Conservation (phyloP, 2,888 invertebrate species). For the Ophioninae sp. region DNA sequence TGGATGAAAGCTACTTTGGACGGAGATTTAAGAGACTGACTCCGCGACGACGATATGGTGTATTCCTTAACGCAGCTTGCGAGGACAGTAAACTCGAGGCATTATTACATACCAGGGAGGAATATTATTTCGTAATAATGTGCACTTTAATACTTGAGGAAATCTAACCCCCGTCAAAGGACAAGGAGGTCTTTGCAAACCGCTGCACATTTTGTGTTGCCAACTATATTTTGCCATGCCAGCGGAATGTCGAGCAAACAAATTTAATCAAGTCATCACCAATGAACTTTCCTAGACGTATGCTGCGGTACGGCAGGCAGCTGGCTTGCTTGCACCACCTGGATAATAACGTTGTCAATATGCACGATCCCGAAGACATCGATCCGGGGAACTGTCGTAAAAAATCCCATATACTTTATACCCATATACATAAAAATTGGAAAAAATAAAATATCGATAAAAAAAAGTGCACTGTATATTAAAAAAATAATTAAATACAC, state of each 20-base stretch:
- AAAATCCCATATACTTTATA: neutral
- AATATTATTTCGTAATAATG: constrained; percentile 53
- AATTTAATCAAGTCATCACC: constrained; percentile 67
- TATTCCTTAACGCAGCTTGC: neutral
- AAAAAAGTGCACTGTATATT: too few species aligned
- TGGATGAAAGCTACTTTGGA: constrained; percentile 40
- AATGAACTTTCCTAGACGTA: constrained; percentile 15
- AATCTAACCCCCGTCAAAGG: neutral
- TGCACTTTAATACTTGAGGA: constrained; percentile 22
- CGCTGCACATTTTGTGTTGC: neutral
- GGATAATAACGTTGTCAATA: constrained; percentile 24
- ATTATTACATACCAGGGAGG: constrained; percentile 46
- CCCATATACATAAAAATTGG: neutral
- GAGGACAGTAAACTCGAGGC: constrained; percentile 10
- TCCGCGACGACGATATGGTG: neutral
- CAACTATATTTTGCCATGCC: constrained; percentile 17
- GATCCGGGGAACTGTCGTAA: neutral
- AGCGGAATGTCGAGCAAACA: constrained; percentile 60
- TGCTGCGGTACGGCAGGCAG: constrained; percentile 23
- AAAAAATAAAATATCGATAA: too few species aligned
- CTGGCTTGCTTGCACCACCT: neutral
- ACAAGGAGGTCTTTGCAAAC: neutral
- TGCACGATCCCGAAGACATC: neutral
- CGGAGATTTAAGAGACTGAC: constrained; percentile 43
- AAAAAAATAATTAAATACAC: too few species aligned